Conservation (phyloP, 23 tunicate genomes). For the Trididemnum clinides region DNA sequence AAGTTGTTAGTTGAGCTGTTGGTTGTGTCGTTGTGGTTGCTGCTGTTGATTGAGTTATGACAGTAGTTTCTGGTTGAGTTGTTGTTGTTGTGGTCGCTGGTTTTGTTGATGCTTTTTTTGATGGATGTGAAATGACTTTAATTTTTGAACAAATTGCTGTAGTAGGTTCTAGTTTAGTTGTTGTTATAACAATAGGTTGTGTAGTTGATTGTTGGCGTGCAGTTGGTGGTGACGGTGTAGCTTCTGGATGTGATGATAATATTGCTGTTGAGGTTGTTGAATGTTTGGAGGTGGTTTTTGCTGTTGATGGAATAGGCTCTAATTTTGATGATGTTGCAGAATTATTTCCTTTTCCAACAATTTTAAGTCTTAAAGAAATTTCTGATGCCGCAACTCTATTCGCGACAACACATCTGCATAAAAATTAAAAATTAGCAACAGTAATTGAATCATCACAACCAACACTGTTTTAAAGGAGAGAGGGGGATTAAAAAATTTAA, state of each 20-base stretch:
- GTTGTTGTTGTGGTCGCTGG: background rate
- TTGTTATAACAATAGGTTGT: background rate
- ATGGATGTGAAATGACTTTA: background rate
- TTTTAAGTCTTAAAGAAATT: conserved; percentile 6
- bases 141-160: background rate
- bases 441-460: too few species aligned
- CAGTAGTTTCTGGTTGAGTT: background rate
- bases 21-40: background rate
- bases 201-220: background rate
- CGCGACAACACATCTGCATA: conserved; percentile 42
- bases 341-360: background rate
- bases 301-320: background rate
- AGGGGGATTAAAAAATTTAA: too few species aligned
- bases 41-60: background rate
- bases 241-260: background rate
- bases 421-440: too few species aligned
- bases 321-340: background rate
- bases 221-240: background rate
- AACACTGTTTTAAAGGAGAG: too few species aligned
- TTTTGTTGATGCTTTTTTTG: background rate
- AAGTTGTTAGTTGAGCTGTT: background rate
- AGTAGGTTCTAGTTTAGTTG: background rate
- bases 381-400: conserved; percentile 23
- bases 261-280: background rate
- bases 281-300: background rate